These are phyloP conservation scores for Cettia cetti DNA, from an alignment of 2,113 vertebrate species.

Conservation along the genomic window DNA sequence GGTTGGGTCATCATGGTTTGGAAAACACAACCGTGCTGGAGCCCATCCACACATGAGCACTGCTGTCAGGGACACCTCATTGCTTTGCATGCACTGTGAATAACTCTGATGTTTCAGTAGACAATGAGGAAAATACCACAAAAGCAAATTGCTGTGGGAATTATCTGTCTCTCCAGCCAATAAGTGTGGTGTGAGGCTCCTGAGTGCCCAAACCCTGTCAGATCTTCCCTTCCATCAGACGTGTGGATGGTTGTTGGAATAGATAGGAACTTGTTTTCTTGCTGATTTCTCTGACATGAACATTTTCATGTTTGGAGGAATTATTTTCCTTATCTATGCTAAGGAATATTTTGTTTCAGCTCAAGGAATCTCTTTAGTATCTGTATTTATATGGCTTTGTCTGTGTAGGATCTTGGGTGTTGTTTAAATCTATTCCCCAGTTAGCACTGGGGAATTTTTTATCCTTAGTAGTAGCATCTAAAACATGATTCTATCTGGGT, in stretches of 20 bases:
- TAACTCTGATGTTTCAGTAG: neutral
- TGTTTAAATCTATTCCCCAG: neutral
- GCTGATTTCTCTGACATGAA: neutral
- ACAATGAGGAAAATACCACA: neutral
- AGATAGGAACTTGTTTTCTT: neutral
- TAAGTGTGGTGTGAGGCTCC: neutral
- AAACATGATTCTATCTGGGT: neutral
- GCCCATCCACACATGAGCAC: neutral
- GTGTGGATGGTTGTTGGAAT: neutral
- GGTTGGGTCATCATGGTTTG: neutral
- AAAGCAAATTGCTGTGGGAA: neutral
- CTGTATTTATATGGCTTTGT: neutral
- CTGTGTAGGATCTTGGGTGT: neutral
- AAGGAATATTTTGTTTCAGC: neutral
- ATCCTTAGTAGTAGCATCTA: neutral
- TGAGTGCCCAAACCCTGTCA: neutral
- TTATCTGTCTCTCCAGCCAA: neutral
- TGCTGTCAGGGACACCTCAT: neutral
- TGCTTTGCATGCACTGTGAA: neutral
- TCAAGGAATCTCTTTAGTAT: neutral
- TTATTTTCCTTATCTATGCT: neutral
- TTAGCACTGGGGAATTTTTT: neutral
- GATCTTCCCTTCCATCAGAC: neutral
- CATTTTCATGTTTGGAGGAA: neutral
- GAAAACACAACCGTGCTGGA: neutral